Conservation (phyloP, 2,888 invertebrate genomes). For the Trilocha varians region DNA sequence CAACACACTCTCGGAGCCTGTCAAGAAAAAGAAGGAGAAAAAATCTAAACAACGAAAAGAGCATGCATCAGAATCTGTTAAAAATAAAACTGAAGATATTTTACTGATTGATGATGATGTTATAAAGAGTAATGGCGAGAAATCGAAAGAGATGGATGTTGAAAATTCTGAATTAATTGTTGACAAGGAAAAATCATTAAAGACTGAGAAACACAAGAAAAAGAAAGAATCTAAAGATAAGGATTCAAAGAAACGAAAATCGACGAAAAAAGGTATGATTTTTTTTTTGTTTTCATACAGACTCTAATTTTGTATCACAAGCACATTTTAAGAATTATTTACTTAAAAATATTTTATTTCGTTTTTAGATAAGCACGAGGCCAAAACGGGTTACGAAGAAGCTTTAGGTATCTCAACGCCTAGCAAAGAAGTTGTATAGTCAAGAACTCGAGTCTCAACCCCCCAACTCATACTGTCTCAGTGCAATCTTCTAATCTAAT, state of each 20-base stretch:
- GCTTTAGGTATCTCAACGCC: conserved; percentile 93
- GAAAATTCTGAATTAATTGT: conserved; percentile 19
- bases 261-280: conserved; percentile 60
- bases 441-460: conserved; percentile 29
- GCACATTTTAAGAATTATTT: neutral
- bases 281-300: too few relatives aligned
- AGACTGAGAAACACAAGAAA: conserved; percentile 67
- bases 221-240: conserved; percentile 56
- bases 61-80: conserved; percentile 41
- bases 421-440: conserved; percentile 85
- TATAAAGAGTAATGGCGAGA: conserved; percentile 43
- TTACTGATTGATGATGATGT: conserved; percentile 33
- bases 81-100: conserved; percentile 29
- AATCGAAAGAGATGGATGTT: conserved; percentile 31
- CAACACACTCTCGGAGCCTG: conserved; percentile 32
- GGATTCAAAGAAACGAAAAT: conserved; percentile 59
- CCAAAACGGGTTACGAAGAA: conserved; percentile 88
- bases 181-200: conserved; percentile 37
- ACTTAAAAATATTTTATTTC: conserved; percentile 5
- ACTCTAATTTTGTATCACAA: too few relatives aligned
- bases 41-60: conserved; percentile 46
- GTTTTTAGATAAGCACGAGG: conserved; percentile 68
- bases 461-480: conserved; percentile 47
- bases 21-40: conserved; percentile 62
- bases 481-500: conserved; percentile 65